These are phyloP conservation scores for Lapara coniferarum DNA, from an alignment of 2,888 invertebrate genomes.

Conservation along the genomic window DNA sequence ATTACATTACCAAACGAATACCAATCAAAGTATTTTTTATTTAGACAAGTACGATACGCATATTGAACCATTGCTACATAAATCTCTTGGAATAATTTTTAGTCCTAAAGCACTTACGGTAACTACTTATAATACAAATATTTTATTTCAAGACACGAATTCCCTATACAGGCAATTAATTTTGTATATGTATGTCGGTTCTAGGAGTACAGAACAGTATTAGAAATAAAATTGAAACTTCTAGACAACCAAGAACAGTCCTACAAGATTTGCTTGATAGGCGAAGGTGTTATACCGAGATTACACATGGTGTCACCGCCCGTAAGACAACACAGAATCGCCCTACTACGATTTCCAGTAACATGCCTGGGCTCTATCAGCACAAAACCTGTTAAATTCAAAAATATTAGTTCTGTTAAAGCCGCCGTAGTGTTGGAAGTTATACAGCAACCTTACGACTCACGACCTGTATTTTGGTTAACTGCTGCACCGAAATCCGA, in stretches of 20 bases:
- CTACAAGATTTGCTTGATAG: slow-evolving; percentile 73
- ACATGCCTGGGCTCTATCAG: slow-evolving; percentile 72
- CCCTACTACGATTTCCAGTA: slow-evolving; percentile 62
- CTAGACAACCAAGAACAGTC: slow-evolving; percentile 67
- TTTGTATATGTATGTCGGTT: slow-evolving; percentile 31
- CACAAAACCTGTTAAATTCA: slow-evolving; percentile 59
- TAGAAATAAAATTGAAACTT: slow-evolving; percentile 72
- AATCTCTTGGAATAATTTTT: slow-evolving; percentile 69
- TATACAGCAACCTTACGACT: slow-evolving; percentile 49
- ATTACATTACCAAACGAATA: slow-evolving; percentile 66
- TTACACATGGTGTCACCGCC: slow-evolving; percentile 61
- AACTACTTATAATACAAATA: slow-evolving; percentile 31
- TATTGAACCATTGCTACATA: slow-evolving; percentile 74
- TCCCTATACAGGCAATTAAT: too few relatives aligned
- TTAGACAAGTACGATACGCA: slow-evolving; percentile 72
- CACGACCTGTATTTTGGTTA: slow-evolving; percentile 67
- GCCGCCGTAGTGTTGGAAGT: slow-evolving; percentile 56
- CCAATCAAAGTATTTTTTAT: slow-evolving; percentile 62
- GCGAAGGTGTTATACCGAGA: slow-evolving; percentile 76
- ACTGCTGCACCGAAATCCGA: slow-evolving; percentile 45
- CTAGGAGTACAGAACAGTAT: slow-evolving; percentile 74
- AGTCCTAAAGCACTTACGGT: slow-evolving; percentile 70
- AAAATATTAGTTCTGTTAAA: slow-evolving; percentile 66
- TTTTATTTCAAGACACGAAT: neutral
- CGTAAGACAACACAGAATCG: slow-evolving; percentile 54